Conservation (phyloP, 2,797 vertebrate species). For the Parauchenoglanis punctatus region DNA sequence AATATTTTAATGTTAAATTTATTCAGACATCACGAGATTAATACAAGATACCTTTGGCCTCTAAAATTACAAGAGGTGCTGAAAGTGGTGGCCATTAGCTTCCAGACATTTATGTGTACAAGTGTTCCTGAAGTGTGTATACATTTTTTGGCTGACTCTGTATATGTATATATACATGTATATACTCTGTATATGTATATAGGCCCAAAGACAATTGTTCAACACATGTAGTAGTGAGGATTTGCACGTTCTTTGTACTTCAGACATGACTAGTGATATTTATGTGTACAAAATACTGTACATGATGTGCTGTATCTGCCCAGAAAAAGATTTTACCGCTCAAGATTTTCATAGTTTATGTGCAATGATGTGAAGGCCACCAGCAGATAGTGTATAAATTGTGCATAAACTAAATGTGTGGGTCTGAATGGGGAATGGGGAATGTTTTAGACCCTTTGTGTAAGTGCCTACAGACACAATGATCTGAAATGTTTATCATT, state of each 20-base stretch:
- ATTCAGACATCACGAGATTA: too few species aligned
- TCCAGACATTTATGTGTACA: too few species aligned
- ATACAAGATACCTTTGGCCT: too few species aligned
- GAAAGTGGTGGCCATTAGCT: too few species aligned
- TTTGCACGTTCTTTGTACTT: neutral
- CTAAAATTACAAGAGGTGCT: too few species aligned
- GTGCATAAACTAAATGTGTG: neutral
- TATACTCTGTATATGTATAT: too few species aligned
- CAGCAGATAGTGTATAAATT: neutral
- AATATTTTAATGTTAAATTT: too few species aligned
- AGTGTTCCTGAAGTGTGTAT: too few species aligned
- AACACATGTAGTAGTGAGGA: too few species aligned
- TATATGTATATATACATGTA: too few species aligned
- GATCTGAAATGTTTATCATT: neutral
- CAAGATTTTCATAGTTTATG: neutral
- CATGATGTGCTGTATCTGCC: neutral
- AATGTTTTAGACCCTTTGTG: neutral
- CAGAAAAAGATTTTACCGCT: neutral
- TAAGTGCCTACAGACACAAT: neutral
- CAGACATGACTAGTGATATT: neutral
- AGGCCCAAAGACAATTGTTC: too few species aligned
- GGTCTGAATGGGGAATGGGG: neutral
- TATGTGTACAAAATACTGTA: neutral
- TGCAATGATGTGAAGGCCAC: neutral
- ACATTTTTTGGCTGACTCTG: too few species aligned